Evolutionary conservation across 2,113 vertebrate species (phyloP), one percentile per base, ranked within the genome.

Genomic region (Colinus virginianus): DNA sequence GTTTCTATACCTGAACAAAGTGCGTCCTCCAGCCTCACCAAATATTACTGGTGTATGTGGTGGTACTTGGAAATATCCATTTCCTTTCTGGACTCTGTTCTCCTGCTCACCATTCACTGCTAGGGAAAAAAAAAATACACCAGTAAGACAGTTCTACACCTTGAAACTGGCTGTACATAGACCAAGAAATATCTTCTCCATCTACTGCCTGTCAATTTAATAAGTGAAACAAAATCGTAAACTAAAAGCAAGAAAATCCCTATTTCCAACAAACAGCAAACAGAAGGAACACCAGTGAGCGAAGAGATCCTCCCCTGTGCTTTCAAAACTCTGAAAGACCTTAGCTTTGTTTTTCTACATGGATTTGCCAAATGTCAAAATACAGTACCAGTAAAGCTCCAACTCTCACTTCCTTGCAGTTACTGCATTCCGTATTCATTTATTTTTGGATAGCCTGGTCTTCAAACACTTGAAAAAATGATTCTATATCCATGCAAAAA

Each of bases 41-140:
- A 99, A 99, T 96, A 99, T 99, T 83, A 99, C 99, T 6, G 99
- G 99, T 8, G 99, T 99, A 96, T 99, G 99, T 15, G 99, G 99
- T n/a, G 99, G 99, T 93, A 99, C 99, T 94, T 99, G 99, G 90
- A 99, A 99, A 58, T 99, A 99, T 25, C 99, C 99, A n/a, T 99
- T 99, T 78, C 99, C 99, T 90, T 99, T 99, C 97, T 99, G 99
- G 45, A 99, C 98, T 95, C 99, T 96, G 97, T 97, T 99, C 95
- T 99, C 99, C 88, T 98, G 99, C 90, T 99, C 99, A 13, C 99
- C 99, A 13, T 99, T 99, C 75, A 99, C 99, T 99, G 97, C 49
- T 78, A 55, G 79, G n/a, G 89, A 42, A 93, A 68, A 38, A 38
- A 90, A 46, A 93, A 66, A 80, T 17, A 59, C 4, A 68, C 23